Base-by-base conservation (phyloP, 2,888 invertebrate species). In the Dynastes tityus region DNA sequence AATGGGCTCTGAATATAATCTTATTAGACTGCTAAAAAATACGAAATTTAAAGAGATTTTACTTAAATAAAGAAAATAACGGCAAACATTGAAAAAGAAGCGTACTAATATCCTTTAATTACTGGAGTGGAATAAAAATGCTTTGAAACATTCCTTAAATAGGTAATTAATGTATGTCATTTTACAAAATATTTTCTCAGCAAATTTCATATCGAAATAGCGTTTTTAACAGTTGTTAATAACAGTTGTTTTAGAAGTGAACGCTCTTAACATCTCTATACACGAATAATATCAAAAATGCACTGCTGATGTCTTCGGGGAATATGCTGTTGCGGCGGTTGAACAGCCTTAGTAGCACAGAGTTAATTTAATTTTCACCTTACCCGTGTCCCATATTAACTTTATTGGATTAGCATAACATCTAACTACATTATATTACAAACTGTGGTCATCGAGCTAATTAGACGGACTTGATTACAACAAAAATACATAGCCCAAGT, bases 401-500 rank as follows among this genome's bases (percentile, higher is more conserved):
- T 84, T 85, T 85, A 86, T 86, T 84, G 83, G 85, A 86, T 86
- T 86, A 86, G 83, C 86, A 85, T 86, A 85, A 85, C 85, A 85
- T 86, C 85, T 84, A 68, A 49, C 68, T 37, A 29, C 55, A 27
- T 6, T 63, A 63, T 32, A 70, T 53, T 78, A 16, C 65, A 61
- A 61, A 64, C 74, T 74, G 73, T 55, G 78, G 78, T 65, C 78
- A 78, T 78, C 49, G 64, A 40, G 45, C 65, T 78, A 78, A 78
- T 78, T 73, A 74, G 78, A 74, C 65, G 40, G 65, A 73, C 64
- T 73, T 73, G 55, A 73, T 73, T 73, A 78, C 67, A 53, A 37
- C 73, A 78, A 74, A 78, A 73, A 65, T 73, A 74, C 53, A 45
- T n/a, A 45, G 49, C 11, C 5, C 8, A 40, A 32, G n/a, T 27